Conservation (phyloP, 2,888 invertebrate species). For the Agrotis exclamationis region DNA sequence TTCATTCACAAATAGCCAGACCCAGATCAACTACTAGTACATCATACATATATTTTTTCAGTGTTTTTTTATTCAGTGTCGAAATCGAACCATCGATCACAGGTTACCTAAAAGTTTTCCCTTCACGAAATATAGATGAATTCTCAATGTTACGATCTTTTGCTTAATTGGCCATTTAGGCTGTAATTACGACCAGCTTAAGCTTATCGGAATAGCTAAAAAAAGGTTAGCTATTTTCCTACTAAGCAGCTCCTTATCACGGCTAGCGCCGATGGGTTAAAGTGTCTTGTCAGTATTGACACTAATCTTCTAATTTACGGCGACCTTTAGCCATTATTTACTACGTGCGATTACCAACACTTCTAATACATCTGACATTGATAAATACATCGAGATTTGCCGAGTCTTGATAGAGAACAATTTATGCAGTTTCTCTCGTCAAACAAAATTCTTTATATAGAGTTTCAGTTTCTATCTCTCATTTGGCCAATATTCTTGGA, state of each 20-base stretch:
- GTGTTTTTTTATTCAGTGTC: too few relatives aligned
- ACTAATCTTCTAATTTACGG: constrained; percentile 9
- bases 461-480: too few relatives aligned
- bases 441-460: too few relatives aligned
- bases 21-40: too few relatives aligned
- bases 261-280: too few relatives aligned
- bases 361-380: background rate
- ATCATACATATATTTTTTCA: too few relatives aligned
- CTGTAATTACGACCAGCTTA: background rate
- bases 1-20: too few relatives aligned
- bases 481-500: background rate
- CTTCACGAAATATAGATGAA: too few relatives aligned
- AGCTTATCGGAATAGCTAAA: background rate
- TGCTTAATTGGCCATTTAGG: too few relatives aligned
- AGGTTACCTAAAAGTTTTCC: too few relatives aligned
- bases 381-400: constrained; percentile 4
- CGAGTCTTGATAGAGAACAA: background rate
- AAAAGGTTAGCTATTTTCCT: background rate
- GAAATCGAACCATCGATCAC: too few relatives aligned
- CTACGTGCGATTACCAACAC: constrained; percentile 11
- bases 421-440: background rate
- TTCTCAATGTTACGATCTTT: too few relatives aligned
- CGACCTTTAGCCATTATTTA: constrained; percentile 5
- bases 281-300: background rate
- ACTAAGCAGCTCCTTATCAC: background rate